Conservation (phyloP, 2,113 vertebrate species). For the Callopanchax toddi region DNA sequence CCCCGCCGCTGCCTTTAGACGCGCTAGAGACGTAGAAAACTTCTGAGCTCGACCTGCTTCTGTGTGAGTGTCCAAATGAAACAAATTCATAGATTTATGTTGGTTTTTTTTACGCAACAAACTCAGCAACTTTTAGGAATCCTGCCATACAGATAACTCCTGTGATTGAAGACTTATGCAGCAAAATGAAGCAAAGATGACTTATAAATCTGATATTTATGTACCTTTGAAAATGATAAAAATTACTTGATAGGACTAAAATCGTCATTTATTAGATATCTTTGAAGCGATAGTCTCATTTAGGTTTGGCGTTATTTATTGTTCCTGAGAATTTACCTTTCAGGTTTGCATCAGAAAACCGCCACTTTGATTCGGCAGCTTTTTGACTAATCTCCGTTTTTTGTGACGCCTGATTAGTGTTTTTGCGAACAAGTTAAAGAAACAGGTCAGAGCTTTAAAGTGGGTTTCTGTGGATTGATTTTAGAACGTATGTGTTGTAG, state of each 20-base stretch:
- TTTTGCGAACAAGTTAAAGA: too few species aligned
- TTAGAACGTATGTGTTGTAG: too few species aligned
- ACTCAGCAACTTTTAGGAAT: slow-evolving; percentile 40
- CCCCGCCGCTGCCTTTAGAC: slow-evolving; percentile 73
- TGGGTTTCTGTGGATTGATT: background rate
- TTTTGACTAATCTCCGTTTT: slow-evolving; percentile 16
- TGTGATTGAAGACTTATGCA: slow-evolving; percentile 11
- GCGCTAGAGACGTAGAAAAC: slow-evolving; percentile 56
- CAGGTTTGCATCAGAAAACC: slow-evolving; percentile 40
- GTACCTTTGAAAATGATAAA: slow-evolving; percentile 11
- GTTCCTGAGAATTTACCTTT: slow-evolving; percentile 43
- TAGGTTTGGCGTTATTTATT: slow-evolving; percentile 41
- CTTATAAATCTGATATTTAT: slow-evolving; percentile 4
- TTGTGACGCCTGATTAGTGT: slow-evolving; percentile 13
- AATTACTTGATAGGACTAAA: slow-evolving; percentile 18
- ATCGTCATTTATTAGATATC: slow-evolving; percentile 22
- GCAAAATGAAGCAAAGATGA: background rate
- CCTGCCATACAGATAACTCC: slow-evolving; percentile 48
- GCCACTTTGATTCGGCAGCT: slow-evolving; percentile 49
- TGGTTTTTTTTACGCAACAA: background rate
- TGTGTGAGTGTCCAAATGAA: slow-evolving; percentile 46
- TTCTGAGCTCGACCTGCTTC: slow-evolving; percentile 45
- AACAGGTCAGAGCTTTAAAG: background rate
- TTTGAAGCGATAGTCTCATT: slow-evolving; percentile 27
- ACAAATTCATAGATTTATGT: background rate